Evolutionary conservation across 2,113 vertebrate species (phyloP), one percentile per base, ranked within the genome.

Genomic region (Hiodon tergisus): DNA sequence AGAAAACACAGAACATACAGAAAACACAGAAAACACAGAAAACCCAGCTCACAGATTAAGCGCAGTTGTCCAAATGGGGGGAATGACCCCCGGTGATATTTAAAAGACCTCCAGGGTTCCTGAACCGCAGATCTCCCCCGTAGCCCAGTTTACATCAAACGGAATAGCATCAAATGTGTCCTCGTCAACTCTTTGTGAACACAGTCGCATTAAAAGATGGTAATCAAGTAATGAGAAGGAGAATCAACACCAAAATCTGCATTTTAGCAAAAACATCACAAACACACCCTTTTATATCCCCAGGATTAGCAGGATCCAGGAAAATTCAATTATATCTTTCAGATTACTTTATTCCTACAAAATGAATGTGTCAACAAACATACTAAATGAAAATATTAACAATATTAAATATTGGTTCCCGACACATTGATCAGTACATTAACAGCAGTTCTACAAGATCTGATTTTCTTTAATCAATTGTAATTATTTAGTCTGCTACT

Each of bases 11-110:
- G 76, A 47, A 55, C 0, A 58, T 71, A 71, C 60, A 31, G 31
- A 31, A 31, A 31, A 31, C 31, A 31, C 31, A 31, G 31, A 31
- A 31, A 31, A 31, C 2, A 31, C 31, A 31, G 31, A 78, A 79
- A 71, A 76, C 61, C 53, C 55, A 77, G 63, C 77, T 67, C 47
- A 61, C 68, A 77, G 74, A 78, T 78, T 75, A 77, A 76, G 55
- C 31, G 16, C 46, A 53, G 60, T 61, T 68, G 53, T 53, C 11
- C 47, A 67, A 63, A 47, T 16, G 54, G 65, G 60, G 63, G 31
- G 2, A 16, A 8, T 2, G 6, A n/a, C 31, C 46, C 4, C 6
- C 17, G 17, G 46, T 16, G 58, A 59, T 2, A 13, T 65, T 63
- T 50, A 61, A 51, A 55, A 65, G 14, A 10, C 8, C n/a, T 69